A percentile compares a stretch with the other conserved stretches of the same genome.
Conservation (phyloP, 37 sponge, comb jelly and placozoan genomes). For the Mnemiopsis leidyi region DNA sequence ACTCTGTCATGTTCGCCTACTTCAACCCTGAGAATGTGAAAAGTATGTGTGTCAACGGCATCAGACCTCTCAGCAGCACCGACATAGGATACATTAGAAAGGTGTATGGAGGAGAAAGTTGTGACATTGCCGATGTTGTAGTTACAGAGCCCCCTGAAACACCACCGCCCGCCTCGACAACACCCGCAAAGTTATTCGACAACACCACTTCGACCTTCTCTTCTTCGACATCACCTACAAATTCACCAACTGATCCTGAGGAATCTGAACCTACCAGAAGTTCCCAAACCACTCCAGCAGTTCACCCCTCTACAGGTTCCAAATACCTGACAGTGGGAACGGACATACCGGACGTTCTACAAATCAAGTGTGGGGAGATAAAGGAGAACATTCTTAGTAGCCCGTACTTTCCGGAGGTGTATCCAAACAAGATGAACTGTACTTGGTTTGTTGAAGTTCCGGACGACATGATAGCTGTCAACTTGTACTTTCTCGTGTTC, state of each 20-base stretch:
- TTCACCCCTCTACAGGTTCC: neutral
- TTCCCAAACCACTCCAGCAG: neutral
- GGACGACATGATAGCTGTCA: neutral
- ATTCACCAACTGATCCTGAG: neutral
- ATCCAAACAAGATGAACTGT: conserved; percentile 32
- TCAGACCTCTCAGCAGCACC: neutral
- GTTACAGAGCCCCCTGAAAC: neutral
- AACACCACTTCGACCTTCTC: neutral
- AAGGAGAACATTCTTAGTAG: conserved; percentile 35
- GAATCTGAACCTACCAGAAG: neutral
- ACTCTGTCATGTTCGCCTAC: conserved; percentile 60
- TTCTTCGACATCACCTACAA: neutral
- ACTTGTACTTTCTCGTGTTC: neutral
- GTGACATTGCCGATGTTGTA: neutral
- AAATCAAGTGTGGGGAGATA: neutral
- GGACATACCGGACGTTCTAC: neutral
- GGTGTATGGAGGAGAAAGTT: neutral
- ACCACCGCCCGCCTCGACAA: neutral
- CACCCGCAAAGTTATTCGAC: neutral
- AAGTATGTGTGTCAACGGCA: neutral
- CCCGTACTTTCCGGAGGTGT: conserved; percentile 11
- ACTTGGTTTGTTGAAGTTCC: neutral
- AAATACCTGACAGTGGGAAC: neutral
- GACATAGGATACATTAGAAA: neutral
- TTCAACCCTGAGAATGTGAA: neutral